Conservation (phyloP, 1,140 invertebrate genomes). For the Micrasema longulum region DNA sequence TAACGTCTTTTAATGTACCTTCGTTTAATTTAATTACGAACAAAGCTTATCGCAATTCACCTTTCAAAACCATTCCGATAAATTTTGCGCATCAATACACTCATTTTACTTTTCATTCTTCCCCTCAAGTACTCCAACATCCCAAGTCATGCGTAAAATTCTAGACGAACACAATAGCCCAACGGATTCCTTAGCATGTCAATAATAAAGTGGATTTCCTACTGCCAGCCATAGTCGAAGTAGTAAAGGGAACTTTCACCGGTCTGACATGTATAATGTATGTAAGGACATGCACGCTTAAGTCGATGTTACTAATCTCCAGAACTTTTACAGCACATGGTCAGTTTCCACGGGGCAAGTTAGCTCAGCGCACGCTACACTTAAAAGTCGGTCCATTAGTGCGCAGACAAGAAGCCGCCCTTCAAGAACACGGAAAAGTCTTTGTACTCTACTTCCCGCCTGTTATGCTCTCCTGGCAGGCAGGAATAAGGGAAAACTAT, state of each 20-base stretch:
- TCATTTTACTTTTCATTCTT: conserved; percentile 21
- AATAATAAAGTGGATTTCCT: conserved; percentile 14
- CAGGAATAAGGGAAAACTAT: conserved; percentile 18
- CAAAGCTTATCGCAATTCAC: no score
- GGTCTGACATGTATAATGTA: no score
- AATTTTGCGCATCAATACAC: conserved; percentile 9
- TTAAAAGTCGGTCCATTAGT: conserved; percentile 33
- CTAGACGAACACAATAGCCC: conserved; percentile 20
- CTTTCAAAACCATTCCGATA: not conserved
- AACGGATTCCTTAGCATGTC: conserved; percentile 2
- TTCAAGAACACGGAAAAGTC: not conserved
- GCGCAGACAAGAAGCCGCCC: conserved; percentile 15
- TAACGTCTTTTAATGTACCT: no score
- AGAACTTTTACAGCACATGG: conserved; percentile 7
- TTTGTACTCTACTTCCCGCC: conserved; percentile 18
- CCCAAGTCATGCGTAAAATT: conserved; percentile 24
- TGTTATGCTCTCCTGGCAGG: conserved; percentile 26
- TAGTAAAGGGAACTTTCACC: no score
- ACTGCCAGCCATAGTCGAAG: not conserved
- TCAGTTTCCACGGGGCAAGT: conserved; percentile 13
- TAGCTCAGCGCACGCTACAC: not conserved
- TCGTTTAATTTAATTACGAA: not conserved
- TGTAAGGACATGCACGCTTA: no score
- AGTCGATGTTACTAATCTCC: no score
- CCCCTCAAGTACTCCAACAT: conserved; percentile 2